phyloP scores from a whole-genome alignment of 2,888 invertebrate genomes.

The Lysandra bellargus region DNA sequence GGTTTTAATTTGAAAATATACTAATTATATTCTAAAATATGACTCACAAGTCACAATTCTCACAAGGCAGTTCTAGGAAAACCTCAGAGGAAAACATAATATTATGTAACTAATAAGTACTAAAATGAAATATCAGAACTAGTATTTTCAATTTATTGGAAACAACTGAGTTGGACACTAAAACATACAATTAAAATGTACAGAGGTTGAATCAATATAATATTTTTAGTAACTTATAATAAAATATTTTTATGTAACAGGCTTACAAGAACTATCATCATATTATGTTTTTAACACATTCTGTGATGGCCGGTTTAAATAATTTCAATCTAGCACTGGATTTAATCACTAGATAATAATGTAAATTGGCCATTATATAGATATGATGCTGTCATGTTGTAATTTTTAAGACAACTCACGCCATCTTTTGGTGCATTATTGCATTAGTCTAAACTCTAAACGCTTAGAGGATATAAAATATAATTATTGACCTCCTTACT shows the following conservation, averaged over 20 bases:
- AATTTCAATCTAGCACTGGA: no score
- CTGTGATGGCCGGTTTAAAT: background rate
- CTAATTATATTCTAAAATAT: background rate
- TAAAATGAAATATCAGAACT: background rate
- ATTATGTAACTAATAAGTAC: background rate
- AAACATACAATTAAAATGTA: conserved; percentile 2
- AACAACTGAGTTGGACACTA: conserved; percentile 7
- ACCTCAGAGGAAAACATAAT: background rate
- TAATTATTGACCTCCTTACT: background rate
- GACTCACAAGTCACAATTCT: background rate
- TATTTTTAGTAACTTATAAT: background rate
- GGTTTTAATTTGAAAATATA: background rate
- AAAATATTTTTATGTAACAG: background rate
- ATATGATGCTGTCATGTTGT: no score
- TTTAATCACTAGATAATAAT: no score
- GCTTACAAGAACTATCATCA: background rate
- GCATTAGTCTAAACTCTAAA: background rate
- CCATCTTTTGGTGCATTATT: conserved; percentile 5
- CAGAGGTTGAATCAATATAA: background rate
- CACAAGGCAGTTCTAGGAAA: background rate
- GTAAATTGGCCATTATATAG: no score
- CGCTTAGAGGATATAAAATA: background rate
- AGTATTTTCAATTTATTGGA: background rate
- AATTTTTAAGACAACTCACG: background rate
- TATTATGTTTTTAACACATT: background rate